phyloP scores from a whole-genome alignment of 1,140 invertebrate species.

The Antheraea pernyi region DNA sequence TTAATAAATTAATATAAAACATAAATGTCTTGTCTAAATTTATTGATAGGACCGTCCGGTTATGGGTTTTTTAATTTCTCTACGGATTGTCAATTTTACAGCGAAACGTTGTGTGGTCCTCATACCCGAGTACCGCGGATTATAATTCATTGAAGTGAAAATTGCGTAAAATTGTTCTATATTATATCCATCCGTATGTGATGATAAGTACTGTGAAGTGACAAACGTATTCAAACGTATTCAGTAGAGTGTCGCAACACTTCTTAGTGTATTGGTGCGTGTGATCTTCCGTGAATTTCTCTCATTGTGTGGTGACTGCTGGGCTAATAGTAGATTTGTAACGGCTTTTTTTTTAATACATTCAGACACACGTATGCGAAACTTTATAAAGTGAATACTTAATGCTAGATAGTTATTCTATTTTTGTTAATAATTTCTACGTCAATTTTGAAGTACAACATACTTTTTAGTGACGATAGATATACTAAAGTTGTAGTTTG shows the following conservation, averaged over 20 bases:
- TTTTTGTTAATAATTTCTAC: no score
- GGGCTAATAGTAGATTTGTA: not conserved
- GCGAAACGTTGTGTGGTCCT: conserved; percentile 50
- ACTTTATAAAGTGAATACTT: no score
- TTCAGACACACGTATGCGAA: conserved; percentile 12
- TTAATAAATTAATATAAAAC: no score
- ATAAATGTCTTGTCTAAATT: no score
- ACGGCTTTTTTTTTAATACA: conserved; percentile 16
- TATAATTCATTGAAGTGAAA: conserved; percentile 47
- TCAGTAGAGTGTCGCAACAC: conserved; percentile 18
- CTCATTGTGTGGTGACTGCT: not conserved
- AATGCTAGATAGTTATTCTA: no score
- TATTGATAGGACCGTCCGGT: no score
- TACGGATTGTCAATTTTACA: not conserved
- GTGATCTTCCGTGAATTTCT: not conserved
- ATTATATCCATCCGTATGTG: conserved; percentile 32
- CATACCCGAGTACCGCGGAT: conserved; percentile 49
- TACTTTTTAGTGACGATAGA: no score
- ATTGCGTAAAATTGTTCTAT: conserved; percentile 67
- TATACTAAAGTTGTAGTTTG: no score
- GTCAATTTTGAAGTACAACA: no score
- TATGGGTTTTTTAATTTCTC: not conserved
- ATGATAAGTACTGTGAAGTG: conserved; percentile 39
- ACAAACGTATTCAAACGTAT: conserved; percentile 47
- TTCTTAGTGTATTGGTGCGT: conserved; percentile 49